Percentiles rank a stretch among this genome's conserved stretches.
These are phyloP conservation scores for Graptemys geographica DNA, from an alignment of 2,797 vertebrate species.

Conservation along the genomic window DNA sequence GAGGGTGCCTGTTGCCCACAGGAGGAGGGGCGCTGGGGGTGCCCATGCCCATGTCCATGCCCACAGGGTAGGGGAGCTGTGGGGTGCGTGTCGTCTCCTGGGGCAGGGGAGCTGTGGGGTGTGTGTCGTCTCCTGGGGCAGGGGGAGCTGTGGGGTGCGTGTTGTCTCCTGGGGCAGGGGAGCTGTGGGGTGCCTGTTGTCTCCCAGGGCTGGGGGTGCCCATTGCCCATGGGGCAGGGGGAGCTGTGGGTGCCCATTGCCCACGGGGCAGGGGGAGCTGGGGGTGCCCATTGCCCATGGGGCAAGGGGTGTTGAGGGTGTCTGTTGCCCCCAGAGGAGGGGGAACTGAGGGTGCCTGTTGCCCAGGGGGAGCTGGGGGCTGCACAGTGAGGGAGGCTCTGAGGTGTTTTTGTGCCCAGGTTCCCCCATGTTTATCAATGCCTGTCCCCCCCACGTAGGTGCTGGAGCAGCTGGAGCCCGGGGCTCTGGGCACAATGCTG, in stretches of 20 bases:
- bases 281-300: too few species aligned
- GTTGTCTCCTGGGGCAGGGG: too few species aligned
- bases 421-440: fast-evolving
- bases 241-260: too few species aligned
- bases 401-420: background rate
- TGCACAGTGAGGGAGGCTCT: fast-evolving
- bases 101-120: background rate
- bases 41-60: too few species aligned
- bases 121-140: background rate
- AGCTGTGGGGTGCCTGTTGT: background rate
- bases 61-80: fast-evolving
- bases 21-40: too few species aligned
- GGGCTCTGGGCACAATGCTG: slow-evolving; percentile 72
- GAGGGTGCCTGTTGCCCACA: too few species aligned
- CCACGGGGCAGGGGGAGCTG: too few species aligned
- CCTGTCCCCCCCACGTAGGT: slow-evolving; percentile 42
- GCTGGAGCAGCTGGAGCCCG: slow-evolving; percentile 60
- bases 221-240: background rate
- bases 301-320: too few species aligned
- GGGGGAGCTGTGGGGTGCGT: background rate
- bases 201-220: background rate
- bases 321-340: too few species aligned
- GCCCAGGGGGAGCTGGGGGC: background rate
- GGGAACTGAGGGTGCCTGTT: too few species aligned
- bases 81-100: too few species aligned